Percentiles rank a stretch among this genome's conserved stretches.
These are phyloP conservation scores for Spermophilus dauricus DNA, from an alignment of 2,113 vertebrate species.

Conservation along the genomic window DNA sequence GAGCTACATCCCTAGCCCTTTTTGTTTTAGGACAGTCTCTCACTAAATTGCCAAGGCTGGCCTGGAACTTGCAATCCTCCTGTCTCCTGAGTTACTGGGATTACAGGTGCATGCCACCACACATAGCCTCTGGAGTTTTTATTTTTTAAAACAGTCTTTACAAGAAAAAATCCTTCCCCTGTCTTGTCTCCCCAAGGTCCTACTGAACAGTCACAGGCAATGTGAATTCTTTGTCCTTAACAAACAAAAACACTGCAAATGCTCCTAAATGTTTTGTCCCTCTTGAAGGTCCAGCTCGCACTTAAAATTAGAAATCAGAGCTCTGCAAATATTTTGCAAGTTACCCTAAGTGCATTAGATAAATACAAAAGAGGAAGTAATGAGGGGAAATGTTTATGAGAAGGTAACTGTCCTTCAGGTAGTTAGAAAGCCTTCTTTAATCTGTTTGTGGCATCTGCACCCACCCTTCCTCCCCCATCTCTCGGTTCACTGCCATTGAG, in stretches of 20 bases:
- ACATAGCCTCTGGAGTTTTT: neutral
- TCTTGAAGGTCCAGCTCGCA: neutral
- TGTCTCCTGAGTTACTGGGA: too few species aligned
- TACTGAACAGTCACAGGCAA: neutral
- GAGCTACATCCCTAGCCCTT: too few species aligned
- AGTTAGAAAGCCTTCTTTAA: neutral
- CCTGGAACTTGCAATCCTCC: too few species aligned
- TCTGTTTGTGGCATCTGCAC: neutral
- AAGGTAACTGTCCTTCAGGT: neutral
- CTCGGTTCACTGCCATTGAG: neutral
- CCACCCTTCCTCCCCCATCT: neutral
- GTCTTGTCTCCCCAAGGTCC: neutral
- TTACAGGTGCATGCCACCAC: too few species aligned
- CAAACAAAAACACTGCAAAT: neutral
- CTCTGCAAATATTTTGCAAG: neutral
- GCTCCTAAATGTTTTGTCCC: neutral
- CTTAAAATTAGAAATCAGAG: constrained; percentile 25
- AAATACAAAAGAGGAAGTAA: constrained; percentile 37
- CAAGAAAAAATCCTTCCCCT: neutral
- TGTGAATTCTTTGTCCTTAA: neutral
- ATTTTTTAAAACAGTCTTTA: constrained; percentile 15
- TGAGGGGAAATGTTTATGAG: constrained; percentile 20
- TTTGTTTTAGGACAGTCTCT: too few species aligned
- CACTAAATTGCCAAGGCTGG: too few species aligned
- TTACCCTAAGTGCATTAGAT: neutral